Conservation (phyloP, 2,113 vertebrate genomes). For the Stegastes partitus region DNA sequence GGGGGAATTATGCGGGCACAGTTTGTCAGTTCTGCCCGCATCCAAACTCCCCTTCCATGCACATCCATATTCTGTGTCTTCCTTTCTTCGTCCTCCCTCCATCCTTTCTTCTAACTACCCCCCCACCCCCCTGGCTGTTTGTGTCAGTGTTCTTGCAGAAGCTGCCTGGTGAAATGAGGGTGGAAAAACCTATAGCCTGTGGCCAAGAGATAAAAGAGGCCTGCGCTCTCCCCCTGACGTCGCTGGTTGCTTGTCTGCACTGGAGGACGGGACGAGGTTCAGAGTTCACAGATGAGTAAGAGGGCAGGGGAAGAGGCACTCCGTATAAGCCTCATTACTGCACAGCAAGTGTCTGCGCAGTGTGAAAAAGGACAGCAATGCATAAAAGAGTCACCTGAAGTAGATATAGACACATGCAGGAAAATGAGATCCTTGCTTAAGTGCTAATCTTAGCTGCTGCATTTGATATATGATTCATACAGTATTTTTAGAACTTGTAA, state of each 20-base stretch:
- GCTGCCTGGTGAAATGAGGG: constrained; percentile 31
- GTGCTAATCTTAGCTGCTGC: neutral
- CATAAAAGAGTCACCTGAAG: neutral
- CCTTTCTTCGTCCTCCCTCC: neutral
- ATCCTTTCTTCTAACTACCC: constrained; percentile 45
- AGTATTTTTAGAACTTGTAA: neutral
- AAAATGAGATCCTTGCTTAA: neutral
- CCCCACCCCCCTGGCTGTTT: constrained; percentile 58
- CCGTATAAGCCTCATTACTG: constrained; percentile 23
- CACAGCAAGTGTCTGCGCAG: constrained; percentile 6
- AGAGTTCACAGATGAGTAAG: constrained; percentile 14
- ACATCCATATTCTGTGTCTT: constrained; percentile 4
- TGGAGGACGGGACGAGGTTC: neutral
- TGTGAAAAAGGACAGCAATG: neutral
- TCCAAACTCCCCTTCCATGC: neutral
- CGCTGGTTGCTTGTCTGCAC: neutral
- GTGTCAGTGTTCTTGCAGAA: constrained; percentile 50
- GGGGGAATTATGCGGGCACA: constrained; percentile 9
- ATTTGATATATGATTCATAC: neutral
- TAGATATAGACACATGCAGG: neutral
- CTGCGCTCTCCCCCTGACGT: constrained; percentile 9
- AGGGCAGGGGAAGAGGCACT: neutral
- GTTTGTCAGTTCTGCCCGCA: neutral
- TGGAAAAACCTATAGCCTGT: constrained; percentile 41
- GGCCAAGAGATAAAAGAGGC: constrained; percentile 43